Evolutionary conservation across 2,113 vertebrate genomes (phyloP).

Genomic region (Sphyrna mokarran): DNA sequence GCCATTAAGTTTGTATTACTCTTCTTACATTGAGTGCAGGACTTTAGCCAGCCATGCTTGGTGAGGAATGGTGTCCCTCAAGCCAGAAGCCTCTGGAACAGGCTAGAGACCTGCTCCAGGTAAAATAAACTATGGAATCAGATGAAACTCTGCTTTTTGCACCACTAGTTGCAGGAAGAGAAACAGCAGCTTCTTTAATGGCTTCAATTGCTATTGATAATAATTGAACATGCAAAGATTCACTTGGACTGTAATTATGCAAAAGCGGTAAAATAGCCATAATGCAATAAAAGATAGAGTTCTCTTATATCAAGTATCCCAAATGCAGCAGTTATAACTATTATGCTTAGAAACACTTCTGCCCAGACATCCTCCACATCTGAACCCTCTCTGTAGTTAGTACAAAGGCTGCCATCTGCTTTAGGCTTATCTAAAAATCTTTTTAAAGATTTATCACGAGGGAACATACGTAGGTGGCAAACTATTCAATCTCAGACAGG

Average conservation of each 20-base stretch:
- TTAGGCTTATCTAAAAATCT: not conserved
- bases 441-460: not conserved
- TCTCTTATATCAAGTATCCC: not conserved
- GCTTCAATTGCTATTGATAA: not conserved
- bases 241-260: not conserved
- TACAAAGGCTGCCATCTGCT: not conserved
- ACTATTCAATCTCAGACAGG: not conserved
- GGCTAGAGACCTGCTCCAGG: too few species aligned
- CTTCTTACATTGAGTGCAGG: not conserved
- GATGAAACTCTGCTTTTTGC: too few species aligned
- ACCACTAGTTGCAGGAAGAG: too few species aligned
- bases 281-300: not conserved
- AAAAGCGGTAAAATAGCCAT: not conserved
- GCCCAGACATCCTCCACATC: not conserved
- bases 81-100: too few species aligned
- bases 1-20: not conserved
- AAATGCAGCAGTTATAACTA: not conserved
- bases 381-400: not conserved
- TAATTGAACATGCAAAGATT: not conserved
- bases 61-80: too few species aligned
- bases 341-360: not conserved
- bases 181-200: too few species aligned
- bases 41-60: too few species aligned
- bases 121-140: too few species aligned
- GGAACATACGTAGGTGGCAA: not conserved